Base-by-base conservation (phyloP, 2,113 vertebrate genomes). In the Malurus alboscapulatus region DNA sequence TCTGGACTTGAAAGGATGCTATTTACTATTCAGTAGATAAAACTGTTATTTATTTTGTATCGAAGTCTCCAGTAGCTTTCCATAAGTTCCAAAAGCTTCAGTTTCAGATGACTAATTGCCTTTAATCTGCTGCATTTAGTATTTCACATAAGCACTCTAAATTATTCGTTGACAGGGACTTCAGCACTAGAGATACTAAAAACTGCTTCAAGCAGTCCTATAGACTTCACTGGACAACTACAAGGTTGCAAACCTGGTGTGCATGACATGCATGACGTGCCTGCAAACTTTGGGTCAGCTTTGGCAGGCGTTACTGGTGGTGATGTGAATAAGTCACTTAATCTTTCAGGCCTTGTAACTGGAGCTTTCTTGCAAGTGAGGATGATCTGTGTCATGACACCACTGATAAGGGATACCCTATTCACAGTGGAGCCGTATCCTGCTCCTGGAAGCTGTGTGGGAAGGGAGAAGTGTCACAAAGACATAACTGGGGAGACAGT, bases 401-500 rank as follows among this genome's bases (percentile, higher is more conserved):
- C 44, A 19, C 30, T 40, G 32, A 7, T 26, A 7, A 0, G 2
- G 68, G 27, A 13, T 62, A 36, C 48, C 17, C 6, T 17, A 14
- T 65, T 50, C 1, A 8, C 29, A 5, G 15, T 63, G 30, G 66
- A 47, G 63, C 26, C 17, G 9, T 26, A 22, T 69, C 21, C 38
- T 1, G 2, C 7, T 58, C 58, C 44, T 91, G 77, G 62, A 76
- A 65, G 48, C 50, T 0, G 2, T 24, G 53, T 36, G 40, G 54
- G 20, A 55, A 53, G 20, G 44, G 34, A 59, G 48, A 42, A 48
- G 34, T 59, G 40, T 29, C 2, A 3, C 32, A 47, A 29, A 30
- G 78, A 22, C 2, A 0, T 48, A 17, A 1, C 0, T 0, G 1
- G 27, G 17, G 47, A 51, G 26, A 57, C 0, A 0, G 14, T 32